A percentile compares a stretch with the other conserved stretches of the same genome.
Conservation (phyloP, 2,797 vertebrate species). For the Erpetoichthys calabaricus region DNA sequence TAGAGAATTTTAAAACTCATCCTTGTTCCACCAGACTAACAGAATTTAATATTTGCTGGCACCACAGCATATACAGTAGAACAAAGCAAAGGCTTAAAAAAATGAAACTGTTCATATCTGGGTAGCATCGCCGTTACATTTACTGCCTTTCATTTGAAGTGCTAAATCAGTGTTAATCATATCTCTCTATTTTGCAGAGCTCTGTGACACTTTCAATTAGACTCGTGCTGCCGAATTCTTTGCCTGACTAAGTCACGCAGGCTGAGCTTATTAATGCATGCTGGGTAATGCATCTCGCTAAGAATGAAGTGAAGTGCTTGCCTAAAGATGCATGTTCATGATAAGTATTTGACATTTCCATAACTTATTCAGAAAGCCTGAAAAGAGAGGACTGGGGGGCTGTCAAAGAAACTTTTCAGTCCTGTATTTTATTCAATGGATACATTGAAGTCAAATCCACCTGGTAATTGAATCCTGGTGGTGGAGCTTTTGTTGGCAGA, state of each 20-base stretch:
- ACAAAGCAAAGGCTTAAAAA: not conserved
- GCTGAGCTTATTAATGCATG: conserved; percentile 17
- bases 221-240: conserved; percentile 33
- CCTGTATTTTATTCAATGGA: not conserved
- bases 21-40: no score
- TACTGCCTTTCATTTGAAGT: conserved; percentile 10
- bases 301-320: conserved; percentile 17
- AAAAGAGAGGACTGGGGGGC: not conserved
- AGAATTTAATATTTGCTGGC: no score
- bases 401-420: not conserved
- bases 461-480: not conserved
- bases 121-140: no score
- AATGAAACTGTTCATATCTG: not conserved
- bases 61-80: no score
- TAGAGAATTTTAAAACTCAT: no score
- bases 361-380: not conserved
- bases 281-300: conserved; percentile 15
- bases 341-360: conserved; percentile 2
- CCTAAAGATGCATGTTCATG: conserved; percentile 17
- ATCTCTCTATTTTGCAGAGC: conserved; percentile 32
- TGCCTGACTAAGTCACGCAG: conserved; percentile 25
- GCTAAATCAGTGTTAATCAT: conserved; percentile 32
- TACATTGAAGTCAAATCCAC: not conserved
- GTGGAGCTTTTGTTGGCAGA: no score
- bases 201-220: conserved; percentile 33